These are phyloP conservation scores for Perccottus glenii DNA, from an alignment of 2,113 vertebrate species.

Conservation along the genomic window DNA sequence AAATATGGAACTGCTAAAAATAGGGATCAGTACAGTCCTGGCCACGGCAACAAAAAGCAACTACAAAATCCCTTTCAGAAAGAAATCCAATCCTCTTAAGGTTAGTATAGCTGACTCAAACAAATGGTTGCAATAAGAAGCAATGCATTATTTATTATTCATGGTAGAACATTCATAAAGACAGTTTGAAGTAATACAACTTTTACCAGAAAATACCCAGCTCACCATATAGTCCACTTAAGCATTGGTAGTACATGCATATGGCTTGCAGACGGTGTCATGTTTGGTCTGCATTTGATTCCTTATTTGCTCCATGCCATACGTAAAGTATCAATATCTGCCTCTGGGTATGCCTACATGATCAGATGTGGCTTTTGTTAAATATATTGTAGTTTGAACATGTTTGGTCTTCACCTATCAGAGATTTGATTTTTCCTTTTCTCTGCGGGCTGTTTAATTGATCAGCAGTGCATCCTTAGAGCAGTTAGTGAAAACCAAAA, in stretches of 20 bases:
- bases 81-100: constrained; percentile 17
- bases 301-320: too few species aligned
- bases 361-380: too few species aligned
- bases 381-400: too few species aligned
- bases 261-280: too few species aligned
- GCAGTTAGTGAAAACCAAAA: neutral
- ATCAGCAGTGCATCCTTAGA: neutral
- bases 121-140: neutral
- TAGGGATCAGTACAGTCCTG: too few species aligned
- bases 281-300: too few species aligned
- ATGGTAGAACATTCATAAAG: constrained; percentile 15
- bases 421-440: neutral
- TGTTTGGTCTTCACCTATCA: neutral
- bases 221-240: too few species aligned
- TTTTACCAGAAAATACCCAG: too few species aligned
- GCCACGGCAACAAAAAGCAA: constrained; percentile 7
- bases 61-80: neutral
- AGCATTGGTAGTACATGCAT: too few species aligned
- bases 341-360: too few species aligned
- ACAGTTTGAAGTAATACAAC: constrained; percentile 42
- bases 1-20: constrained; percentile 23
- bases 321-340: too few species aligned
- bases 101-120: constrained; percentile 2
- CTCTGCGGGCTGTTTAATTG: neutral
- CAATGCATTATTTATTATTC: constrained; percentile 32